Base-by-base conservation (phyloP, 2,797 vertebrate genomes). In the Chromobotia macracanthus region DNA sequence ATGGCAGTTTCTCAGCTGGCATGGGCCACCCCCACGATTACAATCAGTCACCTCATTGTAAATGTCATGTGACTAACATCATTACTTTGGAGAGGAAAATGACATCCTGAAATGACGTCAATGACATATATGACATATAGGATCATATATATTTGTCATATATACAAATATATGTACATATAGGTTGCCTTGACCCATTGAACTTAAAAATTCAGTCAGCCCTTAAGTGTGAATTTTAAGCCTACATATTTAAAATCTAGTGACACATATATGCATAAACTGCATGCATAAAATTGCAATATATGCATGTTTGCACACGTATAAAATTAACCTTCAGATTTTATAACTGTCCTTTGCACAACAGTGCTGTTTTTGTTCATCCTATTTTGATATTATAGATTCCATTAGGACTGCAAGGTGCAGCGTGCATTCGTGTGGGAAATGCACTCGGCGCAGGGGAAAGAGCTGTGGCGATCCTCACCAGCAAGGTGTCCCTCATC, bases 361-460 rank as follows among this genome's bases (percentile, higher is more conserved):
- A 68, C 19, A 3, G 41, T 31, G 18, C 5, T 16, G 21, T 63
- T 31, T 35, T 31, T 19, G 44, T 25, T 71, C 66, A 3, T 3
- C 44, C 60, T 25, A 60, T 41, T 13, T 11, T 83, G 6, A 63
- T 71, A 84, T 71, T 23, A 9, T 81, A 98, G 97, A 91, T 97
- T 63, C 97, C 97, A 13, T 44, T 94, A 4, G 95, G 95, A 13
- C 82, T 96, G 88, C 95, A 97, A 0, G 94, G 94, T 79, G 96
- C 95, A 1, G 92, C 83, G 0, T 95, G 93, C 0, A 93, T 97
- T 72, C 90, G 95, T 5, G 95, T 99, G 46, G 97, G 97, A 38
- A 97, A 97, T 0, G 96, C 96, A 0, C 85, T 99, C 9, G 97
- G 97, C 0, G 95, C 96, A 0, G 95, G 96, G 23, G 89, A 97